These are phyloP conservation scores for Cyaniris semiargus DNA, from an alignment of 2,888 invertebrate genomes.

Conservation along the genomic window DNA sequence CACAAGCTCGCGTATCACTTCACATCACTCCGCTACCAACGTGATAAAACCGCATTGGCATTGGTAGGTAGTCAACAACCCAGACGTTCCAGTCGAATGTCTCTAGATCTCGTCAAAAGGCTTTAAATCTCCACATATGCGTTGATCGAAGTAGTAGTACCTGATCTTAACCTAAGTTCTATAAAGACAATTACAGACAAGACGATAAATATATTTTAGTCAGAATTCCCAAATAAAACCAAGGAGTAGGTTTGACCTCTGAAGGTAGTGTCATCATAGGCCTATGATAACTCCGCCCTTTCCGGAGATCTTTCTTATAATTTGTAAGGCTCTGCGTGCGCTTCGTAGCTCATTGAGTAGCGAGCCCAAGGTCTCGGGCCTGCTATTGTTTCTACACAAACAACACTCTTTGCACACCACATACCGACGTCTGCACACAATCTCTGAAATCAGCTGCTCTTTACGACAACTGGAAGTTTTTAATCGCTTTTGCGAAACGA, in stretches of 20 bases:
- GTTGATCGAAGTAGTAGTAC: too few relatives aligned
- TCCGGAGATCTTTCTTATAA: conserved; percentile 18
- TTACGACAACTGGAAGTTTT: neutral
- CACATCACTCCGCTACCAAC: too few relatives aligned
- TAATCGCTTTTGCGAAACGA: neutral
- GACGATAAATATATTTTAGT: neutral
- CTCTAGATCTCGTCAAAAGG: too few relatives aligned
- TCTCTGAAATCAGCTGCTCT: conserved; percentile 5
- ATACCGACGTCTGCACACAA: conserved; percentile 3
- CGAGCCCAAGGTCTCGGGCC: conserved; percentile 1
- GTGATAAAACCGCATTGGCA: too few relatives aligned
- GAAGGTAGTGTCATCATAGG: neutral
- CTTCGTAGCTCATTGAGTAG: conserved; percentile 10
- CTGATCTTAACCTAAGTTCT: neutral
- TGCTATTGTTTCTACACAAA: conserved; percentile 13
- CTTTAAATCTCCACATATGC: too few relatives aligned
- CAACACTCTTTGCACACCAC: conserved; percentile 5
- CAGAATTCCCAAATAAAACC: too few relatives aligned
- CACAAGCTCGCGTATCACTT: too few relatives aligned
- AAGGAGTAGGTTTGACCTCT: neutral
- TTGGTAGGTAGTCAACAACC: too few relatives aligned
- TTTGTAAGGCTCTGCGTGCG: neutral
- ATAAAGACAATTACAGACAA: neutral
- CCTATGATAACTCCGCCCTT: neutral
- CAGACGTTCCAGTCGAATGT: too few relatives aligned